phyloP scores from a whole-genome alignment of 2,113 vertebrate species.

The Sciurus niger region DNA sequence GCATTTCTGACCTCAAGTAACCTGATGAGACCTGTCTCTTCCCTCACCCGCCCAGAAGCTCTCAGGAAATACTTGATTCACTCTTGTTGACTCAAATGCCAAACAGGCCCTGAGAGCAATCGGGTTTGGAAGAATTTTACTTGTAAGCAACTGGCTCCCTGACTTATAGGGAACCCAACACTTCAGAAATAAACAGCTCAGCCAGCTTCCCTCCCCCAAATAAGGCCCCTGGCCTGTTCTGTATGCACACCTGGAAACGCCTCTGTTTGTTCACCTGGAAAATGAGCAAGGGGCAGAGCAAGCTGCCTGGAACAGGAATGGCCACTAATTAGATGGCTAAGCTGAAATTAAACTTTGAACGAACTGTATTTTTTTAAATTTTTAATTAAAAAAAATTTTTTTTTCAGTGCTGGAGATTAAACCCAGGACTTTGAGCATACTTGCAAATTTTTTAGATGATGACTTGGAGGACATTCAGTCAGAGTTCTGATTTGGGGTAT shows the following conservation, averaged over 20 bases:
- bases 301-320: neutral
- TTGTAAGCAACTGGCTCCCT: neutral
- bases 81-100: neutral
- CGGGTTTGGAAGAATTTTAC: slow-evolving; percentile 43
- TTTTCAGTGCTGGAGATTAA: neutral
- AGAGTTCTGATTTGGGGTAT: neutral
- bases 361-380: neutral
- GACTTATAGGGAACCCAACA: neutral
- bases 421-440: neutral
- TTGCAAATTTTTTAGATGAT: neutral
- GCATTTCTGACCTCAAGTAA: slow-evolving; percentile 27
- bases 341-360: neutral
- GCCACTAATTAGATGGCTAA: neutral
- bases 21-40: neutral
- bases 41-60: neutral
- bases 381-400: neutral
- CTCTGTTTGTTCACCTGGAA: neutral
- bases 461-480: neutral
- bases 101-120: neutral
- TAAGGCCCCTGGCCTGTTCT: neutral
- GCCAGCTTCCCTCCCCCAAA: neutral
- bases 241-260: neutral
- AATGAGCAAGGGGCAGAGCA: neutral
- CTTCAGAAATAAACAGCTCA: neutral
- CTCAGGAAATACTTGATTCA: slow-evolving; percentile 19